Evolutionary conservation across 2,888 invertebrate genomes (phyloP).

Genomic region (Mystacides longicornis): DNA sequence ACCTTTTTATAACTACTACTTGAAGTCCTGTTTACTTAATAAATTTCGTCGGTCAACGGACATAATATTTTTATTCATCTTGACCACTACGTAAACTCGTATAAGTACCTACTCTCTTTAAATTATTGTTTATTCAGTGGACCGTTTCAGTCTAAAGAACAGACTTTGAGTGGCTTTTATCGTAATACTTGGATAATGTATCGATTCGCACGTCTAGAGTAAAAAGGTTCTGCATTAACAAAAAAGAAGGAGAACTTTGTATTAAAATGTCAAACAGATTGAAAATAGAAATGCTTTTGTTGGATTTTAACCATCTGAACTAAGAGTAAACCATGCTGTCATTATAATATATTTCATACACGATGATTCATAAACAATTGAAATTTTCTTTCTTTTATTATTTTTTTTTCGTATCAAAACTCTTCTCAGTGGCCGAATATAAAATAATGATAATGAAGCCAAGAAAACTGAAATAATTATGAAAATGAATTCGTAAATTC

Average conservation of each 20-base stretch:
- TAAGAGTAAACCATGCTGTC: no score
- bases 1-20: not conserved
- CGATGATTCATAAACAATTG: no score
- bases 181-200: not conserved
- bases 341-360: no score
- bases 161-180: slow-evolving; percentile 1
- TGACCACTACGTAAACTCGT: no score
- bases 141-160: not conserved
- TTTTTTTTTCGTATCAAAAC: no score
- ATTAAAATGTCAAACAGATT: no score
- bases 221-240: no score
- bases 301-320: no score
- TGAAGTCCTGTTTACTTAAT: not conserved
- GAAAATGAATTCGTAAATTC: slow-evolving; percentile 25
- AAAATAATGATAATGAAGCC: not conserved
- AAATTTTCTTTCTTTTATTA: no score
- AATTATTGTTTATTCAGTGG: not conserved
- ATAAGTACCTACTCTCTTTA: not conserved
- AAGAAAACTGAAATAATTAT: slow-evolving; percentile 18
- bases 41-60: not conserved
- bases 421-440: not conserved
- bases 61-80: not conserved
- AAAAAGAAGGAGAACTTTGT: no score
- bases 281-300: no score
- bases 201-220: not conserved